Evolutionary conservation across 2,888 invertebrate species (phyloP), one percentile per base, ranked within the genome.

Genomic region (Trisateles emortualis): DNA sequence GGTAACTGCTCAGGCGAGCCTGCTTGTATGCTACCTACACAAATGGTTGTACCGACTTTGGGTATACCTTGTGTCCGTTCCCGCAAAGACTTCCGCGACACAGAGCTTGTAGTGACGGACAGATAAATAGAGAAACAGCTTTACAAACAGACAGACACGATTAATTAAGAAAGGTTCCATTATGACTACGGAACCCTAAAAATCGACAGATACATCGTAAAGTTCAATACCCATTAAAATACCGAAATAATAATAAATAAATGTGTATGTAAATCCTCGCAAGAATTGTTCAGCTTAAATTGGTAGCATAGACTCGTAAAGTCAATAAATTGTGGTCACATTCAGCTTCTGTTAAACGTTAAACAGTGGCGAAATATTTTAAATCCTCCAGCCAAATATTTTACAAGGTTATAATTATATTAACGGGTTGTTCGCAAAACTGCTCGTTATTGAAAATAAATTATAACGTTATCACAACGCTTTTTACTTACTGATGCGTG

Each of bases 331-430:
- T 69, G 69, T 61, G 68, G 67, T 55, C 39, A 55, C 62, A 60
- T 61, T 59, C 52, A 51, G 68, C 62, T 51, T 57, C 59, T 51
- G 57, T 52, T 67, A n/a, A n/a, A n/a, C n/a, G n/a, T 70, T 70
- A 69, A 68, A 69, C 68, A 69, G 54, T 55, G 59, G 56, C 51
- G 58, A 59, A 60, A 69, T n/a, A 68, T 70, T 79, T 78, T 59
- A 71, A 79, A 75, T 63, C 72, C 71, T 64, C 36, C 62, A 53
- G 48, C 57, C 64, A 81, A 79, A 82, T 76, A 79, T 83, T n/a
- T 81, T 78, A 66, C 75, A 65, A 62, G 63, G 59, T 61, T 71
- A 71, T 69, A 79, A 75, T 76, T 68, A 17, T 30, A 78, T 76
- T 74, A 72, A 60, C 55, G 61, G 65, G 71, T 52, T 55, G 56